phyloP scores from a whole-genome alignment of 2,888 invertebrate genomes.

The Anthrax anthrax region DNA sequence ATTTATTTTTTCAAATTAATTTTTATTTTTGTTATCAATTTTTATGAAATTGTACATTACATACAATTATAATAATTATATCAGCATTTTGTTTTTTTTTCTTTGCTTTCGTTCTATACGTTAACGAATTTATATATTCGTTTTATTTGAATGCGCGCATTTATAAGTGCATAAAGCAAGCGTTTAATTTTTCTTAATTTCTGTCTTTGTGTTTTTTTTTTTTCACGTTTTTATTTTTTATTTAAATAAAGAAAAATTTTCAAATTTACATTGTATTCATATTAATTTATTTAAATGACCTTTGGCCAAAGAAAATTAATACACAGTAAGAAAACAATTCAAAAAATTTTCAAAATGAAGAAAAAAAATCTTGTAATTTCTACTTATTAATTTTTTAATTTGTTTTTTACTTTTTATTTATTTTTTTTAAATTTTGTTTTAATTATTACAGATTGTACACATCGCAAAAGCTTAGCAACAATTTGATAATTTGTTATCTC shows the following conservation, averaged over 20 bases:
- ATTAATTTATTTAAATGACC: too few species aligned
- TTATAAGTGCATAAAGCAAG: conserved; percentile 6
- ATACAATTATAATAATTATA: not conserved
- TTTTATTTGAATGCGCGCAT: not conserved
- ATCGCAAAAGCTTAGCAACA: conserved; percentile 14
- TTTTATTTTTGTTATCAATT: not conserved
- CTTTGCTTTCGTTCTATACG: not conserved
- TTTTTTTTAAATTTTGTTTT: conserved; percentile 2
- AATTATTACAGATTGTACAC: conserved; percentile 11
- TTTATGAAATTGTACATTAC: not conserved
- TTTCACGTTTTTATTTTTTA: too few species aligned
- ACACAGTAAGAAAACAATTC: too few species aligned
- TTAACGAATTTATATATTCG: not conserved
- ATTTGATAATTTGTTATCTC: too few species aligned
- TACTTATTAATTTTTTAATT: too few species aligned
- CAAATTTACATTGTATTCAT: too few species aligned
- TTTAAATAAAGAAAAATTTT: too few species aligned
- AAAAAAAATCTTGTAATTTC: too few species aligned
- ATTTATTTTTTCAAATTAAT: too few species aligned
- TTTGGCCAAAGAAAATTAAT: too few species aligned
- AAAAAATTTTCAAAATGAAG: too few species aligned
- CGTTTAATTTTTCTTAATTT: not conserved
- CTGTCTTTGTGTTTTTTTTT: too few species aligned
- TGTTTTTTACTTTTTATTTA: conserved; percentile 2
- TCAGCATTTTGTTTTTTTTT: not conserved